Percentiles rank a stretch among this genome's conserved stretches.
Evolutionary conservation across 2,797 vertebrate species (phyloP).

Genomic region (Enteromius unitaeniatus): DNA sequence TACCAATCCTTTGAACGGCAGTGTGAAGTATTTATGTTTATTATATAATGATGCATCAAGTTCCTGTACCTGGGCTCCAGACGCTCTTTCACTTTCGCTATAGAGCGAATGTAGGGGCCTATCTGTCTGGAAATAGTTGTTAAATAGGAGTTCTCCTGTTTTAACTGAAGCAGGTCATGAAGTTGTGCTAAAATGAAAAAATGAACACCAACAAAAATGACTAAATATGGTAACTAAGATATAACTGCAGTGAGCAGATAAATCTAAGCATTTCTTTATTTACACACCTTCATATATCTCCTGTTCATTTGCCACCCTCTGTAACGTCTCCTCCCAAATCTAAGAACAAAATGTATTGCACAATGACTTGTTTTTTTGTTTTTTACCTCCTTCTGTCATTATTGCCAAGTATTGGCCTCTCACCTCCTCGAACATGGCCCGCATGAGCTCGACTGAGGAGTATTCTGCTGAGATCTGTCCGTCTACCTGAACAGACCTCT

Average conservation of each 20-base stretch:
- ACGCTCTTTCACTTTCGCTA: conserved; percentile 85
- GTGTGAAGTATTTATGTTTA: too few relatives aligned
- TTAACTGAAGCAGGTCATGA: conserved; percentile 82
- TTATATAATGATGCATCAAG: background rate
- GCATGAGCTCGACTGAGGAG: conserved; percentile 77
- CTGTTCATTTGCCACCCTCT: conserved; percentile 84
- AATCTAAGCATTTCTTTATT: background rate
- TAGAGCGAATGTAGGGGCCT: conserved; percentile 82
- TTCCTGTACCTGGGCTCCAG: conserved; percentile 83
- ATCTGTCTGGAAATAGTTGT: conserved; percentile 86
- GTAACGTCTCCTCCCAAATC: conserved; percentile 87
- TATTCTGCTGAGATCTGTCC: conserved; percentile 77
- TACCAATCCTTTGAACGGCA: background rate
- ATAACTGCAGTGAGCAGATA: background rate
- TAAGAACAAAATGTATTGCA: conserved; percentile 61
- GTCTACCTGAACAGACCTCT: conserved; percentile 81
- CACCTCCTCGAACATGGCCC: conserved; percentile 84
- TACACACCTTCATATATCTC: conserved; percentile 86
- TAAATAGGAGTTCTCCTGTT: conserved; percentile 83
- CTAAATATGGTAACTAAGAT: background rate
- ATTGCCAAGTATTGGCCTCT: background rate
- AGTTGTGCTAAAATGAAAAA: conserved; percentile 76
- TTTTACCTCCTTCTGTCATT: background rate
- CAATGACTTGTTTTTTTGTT: background rate
- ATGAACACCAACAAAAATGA: background rate